Percentiles rank a stretch among this genome's conserved stretches.
phyloP scores from a whole-genome alignment of 2,888 invertebrate genomes.

The Sarcophaga variegata region DNA sequence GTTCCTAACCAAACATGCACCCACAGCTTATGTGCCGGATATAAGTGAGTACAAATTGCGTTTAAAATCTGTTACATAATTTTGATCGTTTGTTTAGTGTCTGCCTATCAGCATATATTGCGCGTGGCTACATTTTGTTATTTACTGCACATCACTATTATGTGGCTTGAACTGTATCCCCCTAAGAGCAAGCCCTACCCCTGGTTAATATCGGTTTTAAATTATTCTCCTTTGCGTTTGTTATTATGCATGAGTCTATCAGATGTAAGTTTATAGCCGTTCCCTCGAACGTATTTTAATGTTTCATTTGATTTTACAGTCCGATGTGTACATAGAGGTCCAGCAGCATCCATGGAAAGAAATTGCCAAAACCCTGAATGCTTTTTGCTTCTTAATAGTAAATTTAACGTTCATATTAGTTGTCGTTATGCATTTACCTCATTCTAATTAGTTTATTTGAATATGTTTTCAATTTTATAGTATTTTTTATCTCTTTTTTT shows the following conservation, averaged over 20 bases:
- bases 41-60: slow-evolving; percentile 74
- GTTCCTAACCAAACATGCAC: slow-evolving; percentile 77
- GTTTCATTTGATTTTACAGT: slow-evolving; percentile 71
- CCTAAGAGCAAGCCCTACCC: slow-evolving; percentile 74
- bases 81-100: slow-evolving; percentile 71
- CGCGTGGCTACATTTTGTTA: slow-evolving; percentile 75
- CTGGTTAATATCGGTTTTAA: slow-evolving; percentile 73
- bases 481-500: too few species aligned
- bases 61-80: background rate
- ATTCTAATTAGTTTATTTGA: background rate
- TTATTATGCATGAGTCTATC: slow-evolving; percentile 74
- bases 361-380: slow-evolving; percentile 77
- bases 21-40: slow-evolving; percentile 77
- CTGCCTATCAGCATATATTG: slow-evolving; percentile 76
- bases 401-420: slow-evolving; percentile 71
- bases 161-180: slow-evolving; percentile 79
- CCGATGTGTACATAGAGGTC: slow-evolving; percentile 74
- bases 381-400: slow-evolving; percentile 73
- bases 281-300: background rate
- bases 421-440: slow-evolving; percentile 68
- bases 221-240: slow-evolving; percentile 74
- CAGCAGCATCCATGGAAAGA: slow-evolving; percentile 79
- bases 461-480: too few species aligned
- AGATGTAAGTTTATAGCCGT: slow-evolving; percentile 75
- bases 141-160: slow-evolving; percentile 75